A percentile compares a stretch with the other conserved stretches of the same genome.
Conservation (phyloP, 2,113 vertebrate species). For the Crotalus viridis region DNA sequence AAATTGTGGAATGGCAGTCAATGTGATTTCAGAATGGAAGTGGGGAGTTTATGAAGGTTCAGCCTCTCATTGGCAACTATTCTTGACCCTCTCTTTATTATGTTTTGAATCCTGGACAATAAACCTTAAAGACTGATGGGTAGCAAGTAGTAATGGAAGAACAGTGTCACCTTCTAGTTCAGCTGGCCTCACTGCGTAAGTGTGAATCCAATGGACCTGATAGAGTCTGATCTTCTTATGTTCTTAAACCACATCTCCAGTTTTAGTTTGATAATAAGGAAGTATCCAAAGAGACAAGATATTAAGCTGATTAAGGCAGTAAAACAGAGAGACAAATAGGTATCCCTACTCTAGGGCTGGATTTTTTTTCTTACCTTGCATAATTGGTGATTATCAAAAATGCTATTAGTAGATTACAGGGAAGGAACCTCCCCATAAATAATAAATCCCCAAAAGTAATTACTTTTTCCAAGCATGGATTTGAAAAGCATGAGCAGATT, state of each 20-base stretch:
- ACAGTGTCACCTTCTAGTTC: background rate
- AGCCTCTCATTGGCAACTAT: background rate
- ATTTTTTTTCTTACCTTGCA: background rate
- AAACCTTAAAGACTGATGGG: background rate
- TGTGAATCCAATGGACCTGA: background rate
- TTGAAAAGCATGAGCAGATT: background rate
- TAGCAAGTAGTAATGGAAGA: background rate
- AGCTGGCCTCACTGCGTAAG: background rate
- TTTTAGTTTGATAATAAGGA: background rate
- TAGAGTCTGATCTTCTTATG: background rate
- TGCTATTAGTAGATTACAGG: background rate
- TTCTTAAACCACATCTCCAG: background rate
- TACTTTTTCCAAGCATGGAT: background rate
- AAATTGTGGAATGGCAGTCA: background rate
- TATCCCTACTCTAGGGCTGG: background rate
- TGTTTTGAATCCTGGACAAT: background rate
- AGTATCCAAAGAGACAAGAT: background rate
- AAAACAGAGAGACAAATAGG: background rate
- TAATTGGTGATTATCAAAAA: background rate
- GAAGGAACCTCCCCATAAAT: background rate
- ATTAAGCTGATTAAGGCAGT: background rate
- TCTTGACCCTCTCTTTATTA: background rate
- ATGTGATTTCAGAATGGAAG: background rate
- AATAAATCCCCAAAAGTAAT: background rate
- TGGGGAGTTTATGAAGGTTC: background rate